Evolutionary conservation across 1,140 invertebrate genomes (phyloP).

Genomic region (Copidosoma floridanum): DNA sequence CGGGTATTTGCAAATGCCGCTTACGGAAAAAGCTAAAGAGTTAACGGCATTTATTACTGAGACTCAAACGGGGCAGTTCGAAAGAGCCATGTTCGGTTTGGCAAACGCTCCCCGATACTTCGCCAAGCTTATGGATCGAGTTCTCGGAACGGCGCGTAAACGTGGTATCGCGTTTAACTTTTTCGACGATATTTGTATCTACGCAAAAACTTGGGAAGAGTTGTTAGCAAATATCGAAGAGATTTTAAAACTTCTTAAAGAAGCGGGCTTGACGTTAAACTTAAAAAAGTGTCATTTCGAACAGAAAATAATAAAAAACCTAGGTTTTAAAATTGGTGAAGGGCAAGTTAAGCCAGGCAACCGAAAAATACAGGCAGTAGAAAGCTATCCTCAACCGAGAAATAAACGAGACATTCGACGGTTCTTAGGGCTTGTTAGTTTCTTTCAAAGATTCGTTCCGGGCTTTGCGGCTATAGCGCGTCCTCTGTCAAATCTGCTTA

Average conservation of each 20-base stretch:
- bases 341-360: conserved; percentile 27
- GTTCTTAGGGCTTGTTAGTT: conserved; percentile 48
- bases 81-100: conserved; percentile 20
- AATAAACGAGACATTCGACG: conserved; percentile 29
- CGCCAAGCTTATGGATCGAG: conserved; percentile 21
- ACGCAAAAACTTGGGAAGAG: neutral
- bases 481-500: conserved; percentile 4
- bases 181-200: conserved; percentile 25
- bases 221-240: neutral
- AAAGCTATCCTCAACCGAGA: neutral
- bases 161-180: conserved; percentile 13
- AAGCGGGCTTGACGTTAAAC: conserved; percentile 37
- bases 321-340: conserved; percentile 27
- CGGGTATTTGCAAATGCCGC: conserved; percentile 20
- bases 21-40: conserved; percentile 5
- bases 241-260: conserved; percentile 29
- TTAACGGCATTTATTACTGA: conserved; percentile 26
- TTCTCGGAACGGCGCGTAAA: neutral
- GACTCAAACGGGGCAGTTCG: conserved; percentile 20
- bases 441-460: conserved; percentile 39
- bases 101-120: conserved; percentile 21
- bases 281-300: conserved; percentile 37
- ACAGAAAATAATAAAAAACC: conserved; percentile 29
- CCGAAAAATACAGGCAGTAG: conserved; percentile 29
- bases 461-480: neutral